These are phyloP conservation scores for Chamaea fasciata DNA, from an alignment of 2,113 vertebrate genomes.

Conservation along the genomic window DNA sequence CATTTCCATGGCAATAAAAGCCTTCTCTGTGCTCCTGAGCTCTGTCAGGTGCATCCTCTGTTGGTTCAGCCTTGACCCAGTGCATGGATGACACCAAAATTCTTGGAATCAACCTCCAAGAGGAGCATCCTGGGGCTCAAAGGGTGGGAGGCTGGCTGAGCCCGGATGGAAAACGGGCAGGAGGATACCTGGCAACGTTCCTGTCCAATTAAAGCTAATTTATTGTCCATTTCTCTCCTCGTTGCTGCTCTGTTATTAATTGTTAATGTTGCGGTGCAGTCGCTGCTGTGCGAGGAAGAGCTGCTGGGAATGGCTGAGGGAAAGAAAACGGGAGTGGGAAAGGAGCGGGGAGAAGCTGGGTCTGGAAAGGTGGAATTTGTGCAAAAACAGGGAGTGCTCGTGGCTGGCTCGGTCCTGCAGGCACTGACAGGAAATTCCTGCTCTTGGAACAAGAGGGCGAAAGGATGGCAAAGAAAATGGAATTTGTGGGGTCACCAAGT, in stretches of 20 bases:
- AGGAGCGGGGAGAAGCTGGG: background rate
- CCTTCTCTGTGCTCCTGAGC: background rate
- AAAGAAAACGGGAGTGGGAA: background rate
- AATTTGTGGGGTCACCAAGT: rapidly evolving
- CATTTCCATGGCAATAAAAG: background rate
- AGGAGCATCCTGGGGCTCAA: background rate
- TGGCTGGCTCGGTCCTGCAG: background rate
- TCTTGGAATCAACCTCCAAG: background rate
- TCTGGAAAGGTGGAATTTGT: background rate
- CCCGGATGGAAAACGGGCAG: background rate
- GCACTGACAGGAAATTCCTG: background rate
- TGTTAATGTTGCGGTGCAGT: background rate
- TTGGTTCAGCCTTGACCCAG: background rate
- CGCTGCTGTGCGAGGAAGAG: background rate
- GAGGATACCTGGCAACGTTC: slow-evolving; percentile 7
- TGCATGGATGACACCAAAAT: background rate
- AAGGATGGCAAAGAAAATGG: background rate
- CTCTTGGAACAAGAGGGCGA: background rate
- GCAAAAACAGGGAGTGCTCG: rapidly evolving
- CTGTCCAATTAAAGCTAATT: slow-evolving; percentile 35
- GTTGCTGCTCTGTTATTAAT: background rate
- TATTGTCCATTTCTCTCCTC: background rate
- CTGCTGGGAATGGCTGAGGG: background rate
- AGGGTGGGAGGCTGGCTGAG: background rate
- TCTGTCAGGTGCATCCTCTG: background rate